A percentile compares a stretch with the other conserved stretches of the same genome.
Conservation (phyloP, 2,888 invertebrate species). For the Drosophila fungiperda region DNA sequence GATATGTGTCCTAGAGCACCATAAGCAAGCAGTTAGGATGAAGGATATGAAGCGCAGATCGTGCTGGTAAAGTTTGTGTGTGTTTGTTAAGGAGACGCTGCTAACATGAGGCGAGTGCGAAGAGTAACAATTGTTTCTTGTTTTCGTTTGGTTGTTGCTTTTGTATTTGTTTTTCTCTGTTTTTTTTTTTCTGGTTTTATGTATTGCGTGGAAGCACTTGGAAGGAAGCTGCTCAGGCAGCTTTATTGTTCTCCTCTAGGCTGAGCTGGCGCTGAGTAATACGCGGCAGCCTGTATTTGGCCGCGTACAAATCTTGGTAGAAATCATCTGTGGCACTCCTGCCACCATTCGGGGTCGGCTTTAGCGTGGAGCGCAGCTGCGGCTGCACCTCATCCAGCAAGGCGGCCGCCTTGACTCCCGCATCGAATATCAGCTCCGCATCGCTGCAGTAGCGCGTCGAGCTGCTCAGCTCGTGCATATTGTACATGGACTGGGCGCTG, state of each 20-base stretch:
- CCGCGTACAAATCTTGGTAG: constrained; percentile 68
- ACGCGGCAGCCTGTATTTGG: constrained; percentile 66
- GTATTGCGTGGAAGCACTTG: constrained; percentile 7
- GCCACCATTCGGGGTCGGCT: constrained; percentile 61
- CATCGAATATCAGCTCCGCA: constrained; percentile 65
- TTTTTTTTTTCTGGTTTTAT: background rate
- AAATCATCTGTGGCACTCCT: constrained; percentile 52
- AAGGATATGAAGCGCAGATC: constrained; percentile 34
- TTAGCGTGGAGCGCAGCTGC: constrained; percentile 86
- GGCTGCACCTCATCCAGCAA: constrained; percentile 85
- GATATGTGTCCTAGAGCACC: constrained; percentile 30
- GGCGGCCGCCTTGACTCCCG: constrained; percentile 75
- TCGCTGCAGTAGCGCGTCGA: constrained; percentile 64
- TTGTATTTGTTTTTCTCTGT: background rate
- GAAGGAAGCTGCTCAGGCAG: constrained; percentile 44
- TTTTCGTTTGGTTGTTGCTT: background rate
- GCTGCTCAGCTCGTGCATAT: constrained; percentile 75
- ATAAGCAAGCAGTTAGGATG: constrained; percentile 20
- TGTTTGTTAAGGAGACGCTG: constrained; percentile 40
- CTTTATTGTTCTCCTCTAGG: constrained; percentile 54
- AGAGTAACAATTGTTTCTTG: constrained; percentile 16
- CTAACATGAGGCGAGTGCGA: constrained; percentile 46
- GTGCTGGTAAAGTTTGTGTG: constrained; percentile 18
- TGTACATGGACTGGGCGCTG: constrained; percentile 81
- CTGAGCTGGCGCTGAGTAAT: constrained; percentile 59